phyloP scores from a whole-genome alignment of 2,888 invertebrate species.

The Calliopum simillimum region DNA sequence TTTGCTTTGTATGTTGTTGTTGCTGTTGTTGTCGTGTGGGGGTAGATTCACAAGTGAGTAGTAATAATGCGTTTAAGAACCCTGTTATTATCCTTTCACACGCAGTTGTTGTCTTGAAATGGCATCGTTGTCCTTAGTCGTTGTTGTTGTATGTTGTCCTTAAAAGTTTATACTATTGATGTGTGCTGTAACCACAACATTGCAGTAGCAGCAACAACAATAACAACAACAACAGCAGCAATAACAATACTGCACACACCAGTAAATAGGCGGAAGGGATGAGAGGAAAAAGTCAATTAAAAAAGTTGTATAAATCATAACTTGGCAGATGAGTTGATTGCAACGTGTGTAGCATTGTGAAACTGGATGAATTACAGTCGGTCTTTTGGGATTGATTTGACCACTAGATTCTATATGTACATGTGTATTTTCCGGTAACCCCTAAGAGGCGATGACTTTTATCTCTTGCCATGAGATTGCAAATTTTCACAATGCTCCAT shows the following conservation, averaged over 20 bases:
- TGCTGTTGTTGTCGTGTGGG: neutral
- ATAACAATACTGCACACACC: constrained; percentile 1
- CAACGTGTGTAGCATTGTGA: constrained; percentile 35
- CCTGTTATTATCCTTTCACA: constrained; percentile 56
- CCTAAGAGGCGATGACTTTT: no score
- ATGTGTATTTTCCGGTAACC: no score
- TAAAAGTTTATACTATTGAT: constrained; percentile 21
- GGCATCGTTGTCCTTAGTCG: neutral
- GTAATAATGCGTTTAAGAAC: constrained; percentile 39
- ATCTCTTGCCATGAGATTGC: no score
- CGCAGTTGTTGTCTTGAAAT: constrained; percentile 49
- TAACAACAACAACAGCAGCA: constrained; percentile 35
- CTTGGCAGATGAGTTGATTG: constrained; percentile 63
- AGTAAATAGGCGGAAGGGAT: constrained; percentile 27
- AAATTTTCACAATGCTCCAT: no score
- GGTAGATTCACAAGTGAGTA: constrained; percentile 15
- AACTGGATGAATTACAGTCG: constrained; percentile 13
- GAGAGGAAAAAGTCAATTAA: constrained; percentile 66
- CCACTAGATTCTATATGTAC: neutral
- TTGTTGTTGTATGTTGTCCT: constrained; percentile 20
- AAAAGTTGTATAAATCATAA: constrained; percentile 67
- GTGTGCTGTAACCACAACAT: constrained; percentile 35
- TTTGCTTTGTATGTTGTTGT: neutral
- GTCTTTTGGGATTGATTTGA: neutral
- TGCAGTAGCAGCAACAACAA: constrained; percentile 33